Conservation (phyloP, 2,113 vertebrate genomes). For the Glaucomys volans region DNA sequence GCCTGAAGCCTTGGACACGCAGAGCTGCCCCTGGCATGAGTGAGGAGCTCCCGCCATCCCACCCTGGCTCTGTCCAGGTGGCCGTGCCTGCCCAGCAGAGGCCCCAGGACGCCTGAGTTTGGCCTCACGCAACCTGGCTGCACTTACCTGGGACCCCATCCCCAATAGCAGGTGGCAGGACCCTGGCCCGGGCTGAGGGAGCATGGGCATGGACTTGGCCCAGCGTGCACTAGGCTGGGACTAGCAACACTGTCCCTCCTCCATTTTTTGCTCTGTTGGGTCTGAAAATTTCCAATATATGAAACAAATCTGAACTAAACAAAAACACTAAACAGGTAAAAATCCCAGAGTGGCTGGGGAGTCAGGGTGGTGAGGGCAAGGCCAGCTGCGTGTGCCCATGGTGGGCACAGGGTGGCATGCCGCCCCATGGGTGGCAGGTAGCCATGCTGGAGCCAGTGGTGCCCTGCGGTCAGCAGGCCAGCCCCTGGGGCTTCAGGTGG, state of each 20-base stretch:
- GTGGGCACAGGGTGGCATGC: background rate
- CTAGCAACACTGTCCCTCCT: background rate
- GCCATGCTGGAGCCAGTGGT: background rate
- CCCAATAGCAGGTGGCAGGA: background rate
- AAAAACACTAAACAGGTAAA: constrained; percentile 43
- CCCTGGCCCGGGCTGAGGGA: rapidly evolving
- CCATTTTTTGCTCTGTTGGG: constrained; percentile 48
- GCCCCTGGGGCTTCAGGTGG: background rate
- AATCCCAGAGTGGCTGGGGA: constrained; percentile 25
- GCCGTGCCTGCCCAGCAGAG: rapidly evolving
- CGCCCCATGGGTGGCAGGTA: background rate
- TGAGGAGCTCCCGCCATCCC: rapidly evolving
- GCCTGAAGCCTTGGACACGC: background rate
- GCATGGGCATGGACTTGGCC: rapidly evolving
- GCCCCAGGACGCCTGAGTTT: background rate
- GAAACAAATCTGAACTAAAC: constrained; percentile 53
- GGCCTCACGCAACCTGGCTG: background rate
- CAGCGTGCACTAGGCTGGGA: background rate
- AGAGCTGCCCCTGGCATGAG: rapidly evolving
- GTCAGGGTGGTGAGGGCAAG: background rate
- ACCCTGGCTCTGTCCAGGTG: background rate
- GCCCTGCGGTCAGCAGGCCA: background rate
- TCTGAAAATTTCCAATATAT: constrained; percentile 57
- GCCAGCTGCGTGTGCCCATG: background rate
- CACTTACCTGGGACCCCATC: background rate